Conservation (phyloP, 2,113 vertebrate species). For the Suncus etruscus region DNA sequence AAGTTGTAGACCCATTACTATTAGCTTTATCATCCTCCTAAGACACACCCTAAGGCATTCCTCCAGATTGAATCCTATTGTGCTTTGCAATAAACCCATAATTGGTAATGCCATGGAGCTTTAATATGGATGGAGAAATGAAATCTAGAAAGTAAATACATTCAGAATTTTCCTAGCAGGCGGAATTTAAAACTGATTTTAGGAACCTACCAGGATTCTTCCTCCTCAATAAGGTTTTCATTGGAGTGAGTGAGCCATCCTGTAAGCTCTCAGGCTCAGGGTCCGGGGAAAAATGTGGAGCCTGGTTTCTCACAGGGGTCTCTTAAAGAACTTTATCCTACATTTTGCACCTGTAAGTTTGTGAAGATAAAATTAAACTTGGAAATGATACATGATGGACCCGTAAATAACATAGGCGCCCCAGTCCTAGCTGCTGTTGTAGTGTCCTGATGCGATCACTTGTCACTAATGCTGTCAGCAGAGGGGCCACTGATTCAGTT, state of each 20-base stretch:
- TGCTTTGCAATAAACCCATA: slow-evolving; percentile 89
- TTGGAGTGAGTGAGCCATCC: slow-evolving; percentile 84
- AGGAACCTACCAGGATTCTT: slow-evolving; percentile 87
- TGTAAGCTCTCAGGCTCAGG: slow-evolving; percentile 75
- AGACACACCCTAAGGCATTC: slow-evolving; percentile 87
- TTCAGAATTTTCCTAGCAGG: slow-evolving; percentile 89
- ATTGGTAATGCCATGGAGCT: slow-evolving; percentile 90
- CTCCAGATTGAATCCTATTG: slow-evolving; percentile 88
- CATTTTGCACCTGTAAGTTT: slow-evolving; percentile 82
- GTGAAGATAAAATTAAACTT: slow-evolving; percentile 82
- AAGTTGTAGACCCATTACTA: slow-evolving; percentile 89
- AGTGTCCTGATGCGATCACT: slow-evolving; percentile 72
- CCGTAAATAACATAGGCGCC: slow-evolving; percentile 72
- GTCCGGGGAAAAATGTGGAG: slow-evolving; percentile 56
- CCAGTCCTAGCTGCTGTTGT: slow-evolving; percentile 47
- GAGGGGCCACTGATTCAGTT: slow-evolving; percentile 65
- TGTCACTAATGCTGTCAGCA: slow-evolving; percentile 69
- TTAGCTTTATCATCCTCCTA: slow-evolving; percentile 89
- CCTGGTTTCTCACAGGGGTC: slow-evolving; percentile 73
- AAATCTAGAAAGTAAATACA: slow-evolving; percentile 89
- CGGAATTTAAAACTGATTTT: slow-evolving; percentile 89
- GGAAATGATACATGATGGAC: slow-evolving; percentile 71
- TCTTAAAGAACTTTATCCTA: slow-evolving; percentile 83
- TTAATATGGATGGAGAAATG: slow-evolving; percentile 88
- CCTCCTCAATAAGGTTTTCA: slow-evolving; percentile 86